These are phyloP conservation scores for Perithous albicinctus DNA, from an alignment of 2,888 invertebrate species.

Conservation along the genomic window DNA sequence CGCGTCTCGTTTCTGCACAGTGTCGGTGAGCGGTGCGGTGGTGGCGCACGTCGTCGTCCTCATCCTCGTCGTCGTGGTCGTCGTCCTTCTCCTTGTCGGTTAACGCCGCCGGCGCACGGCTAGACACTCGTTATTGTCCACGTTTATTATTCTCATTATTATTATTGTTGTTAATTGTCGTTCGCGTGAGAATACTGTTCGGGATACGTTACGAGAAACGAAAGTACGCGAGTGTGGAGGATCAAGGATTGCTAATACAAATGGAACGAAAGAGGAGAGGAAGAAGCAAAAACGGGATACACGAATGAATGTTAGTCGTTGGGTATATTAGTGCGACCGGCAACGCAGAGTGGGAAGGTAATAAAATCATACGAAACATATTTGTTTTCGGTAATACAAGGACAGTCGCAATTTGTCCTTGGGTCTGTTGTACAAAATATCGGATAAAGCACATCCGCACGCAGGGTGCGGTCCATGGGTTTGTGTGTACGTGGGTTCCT, in stretches of 20 bases:
- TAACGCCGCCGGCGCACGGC: constrained; percentile 19
- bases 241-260: background rate
- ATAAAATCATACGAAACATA: background rate
- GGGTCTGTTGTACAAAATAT: constrained; percentile 10
- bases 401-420: background rate
- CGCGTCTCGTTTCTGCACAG: constrained; percentile 46
- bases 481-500: constrained; percentile 56
- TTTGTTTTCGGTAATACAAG: background rate
- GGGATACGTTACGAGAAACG: background rate
- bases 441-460: background rate
- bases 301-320: background rate
- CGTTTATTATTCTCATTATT: constrained; percentile 21
- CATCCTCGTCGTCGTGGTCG: constrained; percentile 40
- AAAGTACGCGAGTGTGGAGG: constrained; percentile 3
- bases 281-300: background rate
- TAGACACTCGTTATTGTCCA: constrained; percentile 17
- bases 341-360: background rate
- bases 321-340: background rate
- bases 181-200: background rate
- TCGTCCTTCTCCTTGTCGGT: constrained; percentile 38
- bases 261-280: background rate
- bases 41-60: constrained; percentile 60
- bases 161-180: background rate
- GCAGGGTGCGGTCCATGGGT: constrained; percentile 67
- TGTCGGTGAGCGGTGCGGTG: constrained; percentile 52